These are phyloP conservation scores for Hemibagrus guttatus DNA, from an alignment of 2,797 vertebrate species.

Conservation along the genomic window DNA sequence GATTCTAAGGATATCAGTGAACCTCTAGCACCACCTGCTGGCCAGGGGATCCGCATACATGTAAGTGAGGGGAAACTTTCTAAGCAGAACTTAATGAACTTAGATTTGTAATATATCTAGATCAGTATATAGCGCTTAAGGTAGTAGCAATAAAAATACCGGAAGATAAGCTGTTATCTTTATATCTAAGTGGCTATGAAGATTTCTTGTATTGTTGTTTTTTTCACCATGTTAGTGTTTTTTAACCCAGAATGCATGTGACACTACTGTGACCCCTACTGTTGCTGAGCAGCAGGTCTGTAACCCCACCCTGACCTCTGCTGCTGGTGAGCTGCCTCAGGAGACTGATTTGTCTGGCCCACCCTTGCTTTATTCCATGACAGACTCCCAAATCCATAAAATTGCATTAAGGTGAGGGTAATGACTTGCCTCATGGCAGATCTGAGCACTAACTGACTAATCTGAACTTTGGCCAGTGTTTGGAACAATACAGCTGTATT, in stretches of 20 bases:
- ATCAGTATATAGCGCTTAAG: neutral
- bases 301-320: conserved; percentile 8
- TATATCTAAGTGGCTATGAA: neutral
- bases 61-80: conserved; percentile 51
- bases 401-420: conserved; percentile 67
- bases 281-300: neutral
- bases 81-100: neutral
- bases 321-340: neutral
- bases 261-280: neutral
- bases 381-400: conserved; percentile 74
- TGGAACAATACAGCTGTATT: neutral
- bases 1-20: conserved; percentile 6
- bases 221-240: conserved; percentile 13
- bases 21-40: conserved; percentile 50
- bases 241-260: conserved; percentile 13
- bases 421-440: neutral
- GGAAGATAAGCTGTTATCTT: neutral
- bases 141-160: neutral
- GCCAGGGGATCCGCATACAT: conserved; percentile 44
- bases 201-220: too few relatives aligned
- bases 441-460: neutral
- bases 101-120: neutral
- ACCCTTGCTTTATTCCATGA: conserved; percentile 57
- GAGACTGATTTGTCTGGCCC: conserved; percentile 41
- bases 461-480: neutral